Evolutionary conservation across 2,888 invertebrate genomes (phyloP), one percentile per base, ranked within the genome.

Genomic region (Drosophila cyrtoloma): DNA sequence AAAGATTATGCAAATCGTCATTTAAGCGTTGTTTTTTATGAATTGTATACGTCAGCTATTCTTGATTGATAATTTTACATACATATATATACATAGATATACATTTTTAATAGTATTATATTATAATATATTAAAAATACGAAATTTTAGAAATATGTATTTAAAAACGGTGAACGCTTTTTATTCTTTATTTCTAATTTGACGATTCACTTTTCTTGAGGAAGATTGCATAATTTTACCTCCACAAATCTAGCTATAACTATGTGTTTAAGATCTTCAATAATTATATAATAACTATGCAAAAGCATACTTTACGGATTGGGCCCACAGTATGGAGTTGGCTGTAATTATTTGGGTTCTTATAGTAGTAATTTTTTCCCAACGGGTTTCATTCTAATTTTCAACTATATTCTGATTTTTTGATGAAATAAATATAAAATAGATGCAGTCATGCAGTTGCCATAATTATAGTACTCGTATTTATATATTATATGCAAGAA

Each of bases 251-350:
- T 1, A 57, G 16, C 14, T 26, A 35, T 3, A 55, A 26, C 16
- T 26, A 33, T 16, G 22, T 44, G 2, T 12, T 22, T 0, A 6
- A 6, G 12, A 44, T 22, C 2, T 44, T 44, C 12, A 22, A 22
- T 10, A 5, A 0, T 35, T 35, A 35, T 26, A 28, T 14, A 9
- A 28, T 12, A 28, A 9, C 2, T 62, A 9, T 12, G 4, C 30
- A n/a, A 35, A 35, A 37, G 65, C 58, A 72, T 72, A 63, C 37
- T 59, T 62, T 59, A 30, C 22, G 28, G 56, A 12, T n/a, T n/a
- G 16, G 16, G 2, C 12, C 5, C 10, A 10, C 10, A 30, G 50
- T 28, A 12, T 19, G 26, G 2, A 30, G 6, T n/a, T 32, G 56
- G 0, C 26, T 9, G 5, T 9, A 47, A 9, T 26, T 47, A 19